phyloP scores from a whole-genome alignment of 1,140 invertebrate species.

The Bombus waltoni region DNA sequence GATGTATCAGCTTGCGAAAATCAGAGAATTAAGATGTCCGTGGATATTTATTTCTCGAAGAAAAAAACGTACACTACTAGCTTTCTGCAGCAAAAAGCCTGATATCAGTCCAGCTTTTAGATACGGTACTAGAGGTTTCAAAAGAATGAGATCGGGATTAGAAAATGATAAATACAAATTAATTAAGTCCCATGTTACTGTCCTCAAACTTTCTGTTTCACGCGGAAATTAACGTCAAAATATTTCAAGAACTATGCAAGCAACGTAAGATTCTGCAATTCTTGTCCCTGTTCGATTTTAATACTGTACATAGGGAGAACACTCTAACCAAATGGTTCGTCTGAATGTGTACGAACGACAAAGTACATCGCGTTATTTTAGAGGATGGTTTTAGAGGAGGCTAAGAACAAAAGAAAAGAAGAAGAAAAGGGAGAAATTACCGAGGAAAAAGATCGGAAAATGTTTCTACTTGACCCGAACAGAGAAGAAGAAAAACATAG shows the following conservation, averaged over 20 bases:
- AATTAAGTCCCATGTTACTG: constrained; percentile 40
- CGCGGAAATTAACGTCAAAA: not conserved
- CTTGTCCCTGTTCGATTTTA: not conserved
- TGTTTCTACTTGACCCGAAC: not conserved
- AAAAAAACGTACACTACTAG: not conserved
- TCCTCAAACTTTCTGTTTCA: constrained; percentile 2
- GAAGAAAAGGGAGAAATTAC: not conserved
- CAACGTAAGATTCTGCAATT: not conserved
- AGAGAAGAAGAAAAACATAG: not conserved
- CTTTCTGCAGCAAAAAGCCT: not conserved
- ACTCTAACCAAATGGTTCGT: not conserved
- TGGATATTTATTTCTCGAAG: not conserved
- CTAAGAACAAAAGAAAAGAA: not conserved
- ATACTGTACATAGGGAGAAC: not conserved
- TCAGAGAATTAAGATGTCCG: not conserved
- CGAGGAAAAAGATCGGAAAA: not conserved
- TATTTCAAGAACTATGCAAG: not conserved
- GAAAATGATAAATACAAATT: constrained; percentile 20
- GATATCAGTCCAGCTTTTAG: not conserved
- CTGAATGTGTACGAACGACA: not conserved
- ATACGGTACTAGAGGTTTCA: not conserved
- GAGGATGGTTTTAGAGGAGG: too few relatives aligned
- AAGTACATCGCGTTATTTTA: not conserved
- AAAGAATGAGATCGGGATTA: constrained; percentile 14
- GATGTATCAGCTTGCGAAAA: not conserved